Percentiles rank a stretch among this genome's conserved stretches.
Conservation (phyloP, 2,888 invertebrate genomes). For the Drosophila anceps region DNA sequence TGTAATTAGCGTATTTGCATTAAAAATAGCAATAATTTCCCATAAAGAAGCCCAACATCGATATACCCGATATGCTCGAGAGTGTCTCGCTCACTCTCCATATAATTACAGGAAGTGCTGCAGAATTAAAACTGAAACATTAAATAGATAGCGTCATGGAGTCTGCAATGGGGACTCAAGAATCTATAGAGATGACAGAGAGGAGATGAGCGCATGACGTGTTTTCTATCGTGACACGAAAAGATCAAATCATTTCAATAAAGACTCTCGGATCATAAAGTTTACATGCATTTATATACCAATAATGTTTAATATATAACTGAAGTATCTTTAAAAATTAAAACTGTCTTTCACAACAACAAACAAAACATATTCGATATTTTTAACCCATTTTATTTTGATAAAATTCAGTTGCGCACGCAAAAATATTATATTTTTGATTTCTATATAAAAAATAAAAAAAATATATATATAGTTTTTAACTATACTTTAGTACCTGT, state of each 20-base stretch:
- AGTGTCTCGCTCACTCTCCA: conserved; percentile 37
- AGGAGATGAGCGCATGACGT: conserved; percentile 14
- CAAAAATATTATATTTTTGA: too few species aligned
- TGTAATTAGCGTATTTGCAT: conserved; percentile 82
- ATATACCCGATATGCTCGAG: conserved; percentile 22
- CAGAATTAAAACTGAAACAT: conserved; percentile 73
- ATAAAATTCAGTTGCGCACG: too few species aligned
- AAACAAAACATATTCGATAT: too few species aligned
- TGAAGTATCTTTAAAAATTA: too few species aligned
- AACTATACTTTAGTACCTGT: too few species aligned
- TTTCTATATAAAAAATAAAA: too few species aligned
- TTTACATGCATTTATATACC: too few species aligned
- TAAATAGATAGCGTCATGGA: conserved; percentile 69
- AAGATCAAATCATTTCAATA: neutral
- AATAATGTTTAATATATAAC: too few species aligned
- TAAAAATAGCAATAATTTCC: conserved; percentile 81
- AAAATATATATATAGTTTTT: too few species aligned
- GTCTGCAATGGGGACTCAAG: conserved; percentile 29
- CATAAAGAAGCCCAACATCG: conserved; percentile 71
- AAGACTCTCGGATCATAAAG: too few species aligned
- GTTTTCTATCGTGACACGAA: conserved; percentile 16
- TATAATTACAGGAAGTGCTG: conserved; percentile 74
- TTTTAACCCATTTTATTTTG: too few species aligned
- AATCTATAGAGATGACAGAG: conserved; percentile 21
- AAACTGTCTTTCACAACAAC: too few species aligned